A percentile compares a stretch with the other conserved stretches of the same genome.
Conservation (phyloP, 1,140 invertebrate species). For the Ectropis grisescens region DNA sequence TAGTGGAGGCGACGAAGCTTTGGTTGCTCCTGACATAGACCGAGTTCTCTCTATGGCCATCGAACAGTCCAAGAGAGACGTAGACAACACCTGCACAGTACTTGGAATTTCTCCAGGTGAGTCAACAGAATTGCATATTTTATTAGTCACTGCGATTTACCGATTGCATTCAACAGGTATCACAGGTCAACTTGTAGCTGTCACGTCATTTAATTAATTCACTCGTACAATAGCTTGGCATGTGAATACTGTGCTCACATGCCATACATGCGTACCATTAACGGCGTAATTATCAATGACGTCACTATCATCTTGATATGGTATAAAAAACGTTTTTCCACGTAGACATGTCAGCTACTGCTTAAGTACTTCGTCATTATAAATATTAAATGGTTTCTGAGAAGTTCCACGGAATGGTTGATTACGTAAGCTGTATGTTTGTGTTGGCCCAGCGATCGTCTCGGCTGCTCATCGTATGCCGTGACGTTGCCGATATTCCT, state of each 20-base stretch:
- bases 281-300: slow-evolving; percentile 38
- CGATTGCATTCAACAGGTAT: no score
- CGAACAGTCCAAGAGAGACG: slow-evolving; percentile 87
- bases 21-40: slow-evolving; percentile 82
- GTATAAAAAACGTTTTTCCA: slow-evolving; percentile 40
- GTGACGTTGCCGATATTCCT: slow-evolving; percentile 6
- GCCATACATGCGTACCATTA: slow-evolving; percentile 15
- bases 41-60: slow-evolving; percentile 87
- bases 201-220: no score
- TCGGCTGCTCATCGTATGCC: slow-evolving; percentile 1
- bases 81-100: slow-evolving; percentile 85
- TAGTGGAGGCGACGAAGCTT: slow-evolving; percentile 71
- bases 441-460: slow-evolving; percentile 23
- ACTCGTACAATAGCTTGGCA: slow-evolving; percentile 3
- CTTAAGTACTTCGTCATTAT: slow-evolving; percentile 33
- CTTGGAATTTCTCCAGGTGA: slow-evolving; percentile 90
- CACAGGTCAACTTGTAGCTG: no score
- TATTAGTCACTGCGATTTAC: slow-evolving; percentile 2
- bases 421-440: slow-evolving; percentile 44
- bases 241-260: slow-evolving; percentile 18
- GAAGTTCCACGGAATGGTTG: slow-evolving; percentile 29
- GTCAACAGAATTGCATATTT: slow-evolving; percentile 31
- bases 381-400: slow-evolving; percentile 39
- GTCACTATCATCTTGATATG: slow-evolving; percentile 29
- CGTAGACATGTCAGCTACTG: slow-evolving; percentile 30